phyloP scores from a whole-genome alignment of 2,113 vertebrate species.

The Uria aalge region DNA sequence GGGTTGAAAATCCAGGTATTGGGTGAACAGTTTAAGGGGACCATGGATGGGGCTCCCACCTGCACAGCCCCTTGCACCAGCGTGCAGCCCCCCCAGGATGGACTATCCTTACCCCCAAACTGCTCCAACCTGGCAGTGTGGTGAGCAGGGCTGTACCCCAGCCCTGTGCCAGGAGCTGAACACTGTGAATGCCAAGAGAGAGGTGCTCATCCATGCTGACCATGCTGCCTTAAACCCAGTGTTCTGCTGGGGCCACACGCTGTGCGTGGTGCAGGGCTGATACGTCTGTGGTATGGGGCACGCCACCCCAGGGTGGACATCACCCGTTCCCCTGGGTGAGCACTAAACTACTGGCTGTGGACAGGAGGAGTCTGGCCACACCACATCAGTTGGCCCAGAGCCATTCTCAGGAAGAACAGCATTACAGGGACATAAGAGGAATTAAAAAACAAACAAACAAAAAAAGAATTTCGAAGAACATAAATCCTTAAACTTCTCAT shows the following conservation, averaged over 20 bases:
- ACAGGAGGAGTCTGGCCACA: background rate
- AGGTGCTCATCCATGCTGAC: background rate
- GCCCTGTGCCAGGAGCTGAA: background rate
- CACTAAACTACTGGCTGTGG: background rate
- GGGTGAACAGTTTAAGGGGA: background rate
- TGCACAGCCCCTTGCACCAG: background rate
- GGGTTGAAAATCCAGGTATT: background rate
- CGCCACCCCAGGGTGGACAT: background rate
- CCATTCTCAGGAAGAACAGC: background rate
- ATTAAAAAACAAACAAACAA: background rate
- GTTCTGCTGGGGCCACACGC: background rate
- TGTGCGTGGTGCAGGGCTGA: background rate
- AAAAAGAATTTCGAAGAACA: background rate
- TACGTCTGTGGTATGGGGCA: no score
- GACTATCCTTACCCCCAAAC: background rate
- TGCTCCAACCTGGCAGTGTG: background rate
- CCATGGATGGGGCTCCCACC: background rate
- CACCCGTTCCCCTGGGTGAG: background rate
- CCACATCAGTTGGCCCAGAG: background rate
- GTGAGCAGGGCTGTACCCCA: background rate
- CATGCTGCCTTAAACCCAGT: background rate
- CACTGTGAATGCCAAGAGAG: background rate
- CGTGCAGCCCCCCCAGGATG: rapidly evolving
- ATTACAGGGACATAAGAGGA: background rate
- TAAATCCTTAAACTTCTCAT: background rate